Base-by-base conservation (phyloP, 2,797 vertebrate species). In the Phalloptychus januarius region DNA sequence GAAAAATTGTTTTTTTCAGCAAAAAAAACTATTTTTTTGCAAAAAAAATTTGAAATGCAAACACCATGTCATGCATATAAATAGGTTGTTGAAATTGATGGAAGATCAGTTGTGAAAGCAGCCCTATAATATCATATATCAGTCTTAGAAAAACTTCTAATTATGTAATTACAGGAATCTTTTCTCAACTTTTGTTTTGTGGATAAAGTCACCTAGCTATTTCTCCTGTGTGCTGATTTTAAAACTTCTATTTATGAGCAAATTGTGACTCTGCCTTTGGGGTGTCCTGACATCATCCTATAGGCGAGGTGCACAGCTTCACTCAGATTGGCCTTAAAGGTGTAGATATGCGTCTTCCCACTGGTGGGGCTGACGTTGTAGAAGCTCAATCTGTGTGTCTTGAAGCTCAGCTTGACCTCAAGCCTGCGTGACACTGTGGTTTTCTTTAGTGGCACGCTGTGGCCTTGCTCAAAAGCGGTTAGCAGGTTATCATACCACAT, bases 401-500 rank as follows among this genome's bases (percentile, higher is more conserved):
- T 94, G 78, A 95, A 95, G 87, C 93, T 94, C 79, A 96, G 91
- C 71, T 67, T 77, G 72, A 96, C 86, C 89, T 96, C 94, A 7
- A 96, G 83, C 76, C 80, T 93, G 71, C 89, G 73, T 0, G 94
- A 86, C 28, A 90, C 86, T 0, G 94, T 88, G 44, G 95, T 96
- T 77, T 65, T 94, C 90, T 91, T 93, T 74, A 96, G 94, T 0
- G 92, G 94, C 0, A 92, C 91, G 4, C 65, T 61, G 6, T 85
- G 91, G 63, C 94, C 77, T 81, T 85, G 91, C 78, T 95, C 93
- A 8, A 94, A 96, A 40, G 94, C 94, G 3, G 94, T 93, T 40
- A 96, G 92, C 46, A 91, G 79, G 80, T 95, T 96, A 54, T 95
- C 91, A 58, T 87, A 94, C 95, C 95, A 96, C 95, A 96, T 95